Percentiles rank a stretch among this genome's conserved stretches.
Evolutionary conservation across 1,140 invertebrate species (phyloP).

Genomic region (Lepeophtheirus salmonis): DNA sequence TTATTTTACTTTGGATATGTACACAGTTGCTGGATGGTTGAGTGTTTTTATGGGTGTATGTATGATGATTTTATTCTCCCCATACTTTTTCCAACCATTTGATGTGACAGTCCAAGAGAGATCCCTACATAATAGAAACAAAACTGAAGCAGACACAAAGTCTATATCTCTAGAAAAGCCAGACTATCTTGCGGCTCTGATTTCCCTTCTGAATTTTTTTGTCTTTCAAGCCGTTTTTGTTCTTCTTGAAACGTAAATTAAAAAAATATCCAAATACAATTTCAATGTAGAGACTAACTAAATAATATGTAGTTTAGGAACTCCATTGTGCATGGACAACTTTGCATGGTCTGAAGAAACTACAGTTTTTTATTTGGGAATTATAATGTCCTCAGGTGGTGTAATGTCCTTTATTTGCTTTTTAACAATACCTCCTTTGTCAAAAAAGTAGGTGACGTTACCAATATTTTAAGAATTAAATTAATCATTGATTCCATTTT

Average conservation of each 20-base stretch:
- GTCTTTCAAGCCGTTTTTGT: conserved; percentile 33
- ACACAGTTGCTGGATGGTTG: conserved; percentile 45
- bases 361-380: conserved; percentile 4
- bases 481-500: no score
- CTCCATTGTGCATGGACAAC: conserved; percentile 11
- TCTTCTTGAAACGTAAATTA: conserved; percentile 12
- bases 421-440: neutral
- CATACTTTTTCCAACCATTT: neutral
- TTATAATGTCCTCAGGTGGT: neutral
- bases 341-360: conserved; percentile 8
- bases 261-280: neutral
- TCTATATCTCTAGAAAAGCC: neutral
- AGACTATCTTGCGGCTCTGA: conserved; percentile 45
- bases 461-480: no score
- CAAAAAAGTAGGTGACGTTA: neutral
- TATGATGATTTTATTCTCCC: neutral
- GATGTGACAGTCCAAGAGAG: neutral
- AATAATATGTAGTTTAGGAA: neutral
- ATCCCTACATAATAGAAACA: neutral
- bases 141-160: neutral
- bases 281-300: neutral
- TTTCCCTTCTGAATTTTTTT: conserved; percentile 51
- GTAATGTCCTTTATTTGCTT: conserved; percentile 5
- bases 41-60: neutral
- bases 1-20: conserved; percentile 55